Conservation (phyloP, 2,113 vertebrate genomes). For the Picathartes gymnocephalus region DNA sequence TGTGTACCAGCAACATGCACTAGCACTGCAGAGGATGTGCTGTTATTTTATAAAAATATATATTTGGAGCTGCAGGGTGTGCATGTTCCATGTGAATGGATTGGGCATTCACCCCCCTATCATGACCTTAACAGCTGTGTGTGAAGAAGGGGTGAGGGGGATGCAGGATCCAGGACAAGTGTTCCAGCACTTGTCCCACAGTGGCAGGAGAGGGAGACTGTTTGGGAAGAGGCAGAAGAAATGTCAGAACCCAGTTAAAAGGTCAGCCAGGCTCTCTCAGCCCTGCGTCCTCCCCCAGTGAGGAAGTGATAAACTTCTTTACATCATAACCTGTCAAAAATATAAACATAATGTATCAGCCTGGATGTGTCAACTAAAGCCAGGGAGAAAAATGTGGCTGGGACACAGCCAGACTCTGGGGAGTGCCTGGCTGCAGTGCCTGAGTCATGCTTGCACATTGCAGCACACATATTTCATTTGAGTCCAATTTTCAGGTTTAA, state of each 20-base stretch:
- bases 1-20: fast-evolving
- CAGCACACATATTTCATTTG: neutral
- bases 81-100: neutral
- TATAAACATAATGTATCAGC: conserved; percentile 1
- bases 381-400: neutral
- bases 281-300: neutral
- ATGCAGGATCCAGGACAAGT: neutral
- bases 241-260: conserved; percentile 14
- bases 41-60: neutral
- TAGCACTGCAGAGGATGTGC: neutral
- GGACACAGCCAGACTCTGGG: neutral
- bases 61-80: neutral
- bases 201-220: neutral
- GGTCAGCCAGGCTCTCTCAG: neutral
- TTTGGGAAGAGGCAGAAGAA: neutral
- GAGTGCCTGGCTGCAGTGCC: neutral
- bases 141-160: neutral
- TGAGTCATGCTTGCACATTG: neutral
- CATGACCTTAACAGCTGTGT: neutral
- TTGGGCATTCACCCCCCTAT: neutral
- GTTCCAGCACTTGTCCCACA: neutral
- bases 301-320: conserved; percentile 14
- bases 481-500: neutral
- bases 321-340: conserved; percentile 2
- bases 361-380: neutral